Evolutionary conservation across 2,888 invertebrate species (phyloP), one percentile per base, ranked within the genome.

Genomic region (Paralinhomoeus sp.): DNA sequence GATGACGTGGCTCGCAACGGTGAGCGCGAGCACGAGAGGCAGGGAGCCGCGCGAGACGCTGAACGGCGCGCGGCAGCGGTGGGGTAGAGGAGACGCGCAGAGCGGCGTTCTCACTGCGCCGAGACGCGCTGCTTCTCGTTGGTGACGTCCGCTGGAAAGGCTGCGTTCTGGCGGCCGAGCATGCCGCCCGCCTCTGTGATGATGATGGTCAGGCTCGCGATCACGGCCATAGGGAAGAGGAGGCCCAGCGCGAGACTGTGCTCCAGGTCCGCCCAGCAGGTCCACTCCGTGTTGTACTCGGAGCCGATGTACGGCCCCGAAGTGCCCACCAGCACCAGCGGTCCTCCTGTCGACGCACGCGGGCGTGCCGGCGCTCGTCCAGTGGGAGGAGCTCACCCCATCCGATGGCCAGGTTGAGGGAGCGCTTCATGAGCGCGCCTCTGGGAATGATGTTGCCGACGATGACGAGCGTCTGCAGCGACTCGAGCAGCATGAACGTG

Each of bases 21-120:
- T 45, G 36, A 45, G 37, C 17, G 20, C 22, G 41, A 45, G 31
- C 18, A 45, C 33, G 37, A 45, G 24, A n/a, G 34, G 24, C 27
- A 45, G 24, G n/a, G 27, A 17, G 24, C 45, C 36, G 21, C 40
- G 45, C 15, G 45, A 45, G 17, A 45, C 35, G n/a, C 45, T 45
- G 37, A 27, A 27, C 7, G 27, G 7, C 15, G 31, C 31, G 9
- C 15, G 9, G 9, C 15, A 31, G 9, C 15, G 9, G 9, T 15
- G 9, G 9, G 9, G 15, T 31, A 12, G 31, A 12, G 15, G 9
- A 31, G 9, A 12, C 9, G 31, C 31, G 15, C 31, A 12, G 9
- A 12, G 15, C 9, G 9, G 31, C 15, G 12, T 7, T 13, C 37
- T 37, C 9, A 39, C 39, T 15, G 3, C 3, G 39, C 39, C 7